A percentile compares a stretch with the other conserved stretches of the same genome.
Conservation (phyloP, 2,888 invertebrate species). For the Lochmaea crataegi region DNA sequence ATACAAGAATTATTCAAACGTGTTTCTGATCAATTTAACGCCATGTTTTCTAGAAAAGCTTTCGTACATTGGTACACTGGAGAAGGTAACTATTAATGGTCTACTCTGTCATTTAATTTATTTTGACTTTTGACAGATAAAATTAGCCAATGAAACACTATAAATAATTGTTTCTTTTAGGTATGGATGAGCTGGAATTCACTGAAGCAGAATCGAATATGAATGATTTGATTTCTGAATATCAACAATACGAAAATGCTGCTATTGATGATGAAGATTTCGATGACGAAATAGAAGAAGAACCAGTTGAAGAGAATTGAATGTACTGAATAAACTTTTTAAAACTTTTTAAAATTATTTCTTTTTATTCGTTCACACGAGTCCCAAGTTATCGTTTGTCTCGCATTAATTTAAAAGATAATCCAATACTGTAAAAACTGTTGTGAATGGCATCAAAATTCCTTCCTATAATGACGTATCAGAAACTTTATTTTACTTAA, state of each 20-base stretch:
- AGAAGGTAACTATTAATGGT: conserved; percentile 72
- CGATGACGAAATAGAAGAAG: conserved; percentile 73
- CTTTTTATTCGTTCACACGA: too few species aligned
- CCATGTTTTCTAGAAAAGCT: conserved; percentile 95
- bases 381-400: too few species aligned
- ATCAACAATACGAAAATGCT: conserved; percentile 94
- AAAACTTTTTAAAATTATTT: not conserved
- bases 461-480: too few species aligned
- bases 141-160: not conserved
- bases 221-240: conserved; percentile 90
- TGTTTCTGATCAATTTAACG: conserved; percentile 80
- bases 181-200: conserved; percentile 97
- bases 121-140: not conserved
- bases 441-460: too few species aligned
- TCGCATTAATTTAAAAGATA: too few species aligned
- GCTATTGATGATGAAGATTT: conserved; percentile 87
- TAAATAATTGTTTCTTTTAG: conserved; percentile 2
- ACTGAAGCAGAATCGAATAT: conserved; percentile 97
- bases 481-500: too few species aligned
- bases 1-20: conserved; percentile 81
- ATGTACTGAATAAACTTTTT: not conserved
- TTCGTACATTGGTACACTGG: conserved; percentile 99
- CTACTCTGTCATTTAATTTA: not conserved
- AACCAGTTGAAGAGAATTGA: conserved; percentile 17
- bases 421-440: too few species aligned